phyloP scores from a whole-genome alignment of 2,797 vertebrate genomes.

The Cottoperca gobio region DNA sequence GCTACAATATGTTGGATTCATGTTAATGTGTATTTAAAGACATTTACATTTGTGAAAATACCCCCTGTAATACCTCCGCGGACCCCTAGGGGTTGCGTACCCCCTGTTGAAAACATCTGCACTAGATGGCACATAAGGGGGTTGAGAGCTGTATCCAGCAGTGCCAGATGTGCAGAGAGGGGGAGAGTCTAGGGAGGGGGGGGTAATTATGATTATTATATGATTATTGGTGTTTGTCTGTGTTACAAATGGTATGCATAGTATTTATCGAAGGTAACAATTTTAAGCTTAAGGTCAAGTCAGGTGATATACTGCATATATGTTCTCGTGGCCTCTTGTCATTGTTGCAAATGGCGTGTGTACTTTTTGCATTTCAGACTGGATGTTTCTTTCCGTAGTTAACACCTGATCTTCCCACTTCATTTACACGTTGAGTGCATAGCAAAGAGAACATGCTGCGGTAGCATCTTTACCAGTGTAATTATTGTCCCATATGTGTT shows the following conservation, averaged over 20 bases:
- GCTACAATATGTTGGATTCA: too few species aligned
- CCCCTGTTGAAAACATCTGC: too few species aligned
- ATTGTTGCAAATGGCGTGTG: not conserved
- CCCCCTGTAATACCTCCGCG: too few species aligned
- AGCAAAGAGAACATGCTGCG: slow-evolving; percentile 5
- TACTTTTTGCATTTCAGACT: not conserved
- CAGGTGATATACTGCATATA: too few species aligned
- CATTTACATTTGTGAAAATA: too few species aligned
- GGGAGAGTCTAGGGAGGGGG: slow-evolving; percentile 16
- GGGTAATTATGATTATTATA: slow-evolving; percentile 46
- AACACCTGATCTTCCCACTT: not conserved
- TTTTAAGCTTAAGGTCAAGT: not conserved
- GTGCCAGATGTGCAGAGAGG: slow-evolving; percentile 72
- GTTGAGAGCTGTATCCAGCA: slow-evolving; percentile 58
- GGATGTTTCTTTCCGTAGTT: not conserved
- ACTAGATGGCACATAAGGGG: slow-evolving; percentile 39
- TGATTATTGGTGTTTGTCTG: slow-evolving; percentile 37
- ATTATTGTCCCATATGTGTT: slow-evolving; percentile 28
- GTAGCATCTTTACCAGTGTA: slow-evolving; percentile 16
- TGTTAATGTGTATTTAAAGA: too few species aligned
- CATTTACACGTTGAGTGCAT: not conserved
- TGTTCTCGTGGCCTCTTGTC: not conserved
- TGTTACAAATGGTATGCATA: slow-evolving; percentile 20
- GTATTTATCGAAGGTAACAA: not conserved
- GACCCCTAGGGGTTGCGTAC: too few species aligned